Conservation (phyloP, 2,888 invertebrate genomes). For the Drosophila setosimentum region DNA sequence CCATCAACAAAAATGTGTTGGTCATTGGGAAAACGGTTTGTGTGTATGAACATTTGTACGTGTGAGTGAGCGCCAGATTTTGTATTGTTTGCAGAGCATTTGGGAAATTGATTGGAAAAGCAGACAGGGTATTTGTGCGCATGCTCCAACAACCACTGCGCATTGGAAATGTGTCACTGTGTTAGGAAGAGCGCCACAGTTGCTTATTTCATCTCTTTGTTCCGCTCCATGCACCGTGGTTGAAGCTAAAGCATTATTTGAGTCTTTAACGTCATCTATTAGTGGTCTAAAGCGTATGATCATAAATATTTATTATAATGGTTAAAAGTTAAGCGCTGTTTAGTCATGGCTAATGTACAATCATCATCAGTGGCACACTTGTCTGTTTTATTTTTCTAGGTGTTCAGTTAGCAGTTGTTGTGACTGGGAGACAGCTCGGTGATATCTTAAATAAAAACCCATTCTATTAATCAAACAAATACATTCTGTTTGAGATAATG, state of each 20-base stretch:
- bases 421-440: neutral
- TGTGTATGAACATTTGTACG: neutral
- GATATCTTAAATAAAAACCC: neutral
- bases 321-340: neutral
- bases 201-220: conserved; percentile 46
- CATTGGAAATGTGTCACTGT: conserved; percentile 77
- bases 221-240: conserved; percentile 62
- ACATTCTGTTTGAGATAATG: neutral
- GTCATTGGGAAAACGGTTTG: conserved; percentile 21
- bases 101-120: conserved; percentile 47
- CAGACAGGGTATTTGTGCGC: conserved; percentile 48
- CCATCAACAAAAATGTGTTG: conserved; percentile 25
- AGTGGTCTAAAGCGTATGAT: neutral
- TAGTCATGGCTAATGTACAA: neutral
- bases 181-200: conserved; percentile 54
- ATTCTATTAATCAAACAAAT: neutral
- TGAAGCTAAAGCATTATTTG: conserved; percentile 7
- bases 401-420: neutral
- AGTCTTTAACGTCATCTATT: neutral
- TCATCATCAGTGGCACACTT: neutral
- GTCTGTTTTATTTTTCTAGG: neutral
- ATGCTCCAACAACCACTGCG: conserved; percentile 66
- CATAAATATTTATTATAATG: conserved; percentile 14
- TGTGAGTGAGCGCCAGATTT: conserved; percentile 21
- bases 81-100: conserved; percentile 32